Evolutionary conservation across 2,888 invertebrate genomes (phyloP).

Genomic region (Julus scandinavius): DNA sequence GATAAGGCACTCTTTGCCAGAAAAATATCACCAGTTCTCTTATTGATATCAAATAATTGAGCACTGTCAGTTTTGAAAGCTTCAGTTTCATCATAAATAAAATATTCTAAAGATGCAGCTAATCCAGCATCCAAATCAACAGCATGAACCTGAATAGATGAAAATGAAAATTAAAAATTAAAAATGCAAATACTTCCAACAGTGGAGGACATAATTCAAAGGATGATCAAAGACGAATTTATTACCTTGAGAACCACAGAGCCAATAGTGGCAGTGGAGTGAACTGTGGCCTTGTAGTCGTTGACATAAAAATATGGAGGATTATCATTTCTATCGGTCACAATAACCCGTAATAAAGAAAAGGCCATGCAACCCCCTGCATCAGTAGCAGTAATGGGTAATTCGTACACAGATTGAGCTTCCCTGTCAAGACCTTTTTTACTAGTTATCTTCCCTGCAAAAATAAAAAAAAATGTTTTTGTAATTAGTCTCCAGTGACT

Average conservation of each 20-base stretch:
- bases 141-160: constrained; percentile 72
- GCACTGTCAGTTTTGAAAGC: constrained; percentile 70
- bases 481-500: no score
- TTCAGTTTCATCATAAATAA: constrained; percentile 76
- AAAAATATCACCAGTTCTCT: constrained; percentile 78
- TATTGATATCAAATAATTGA: constrained; percentile 80
- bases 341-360: constrained; percentile 77
- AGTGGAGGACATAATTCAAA: no score
- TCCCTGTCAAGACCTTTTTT: constrained; percentile 65
- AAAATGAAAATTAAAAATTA: background rate
- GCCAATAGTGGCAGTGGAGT: constrained; percentile 65
- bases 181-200: background rate
- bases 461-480: no score
- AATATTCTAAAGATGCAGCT: constrained; percentile 78
- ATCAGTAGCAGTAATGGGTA: constrained; percentile 66
- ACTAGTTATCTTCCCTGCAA: constrained; percentile 64
- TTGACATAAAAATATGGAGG: constrained; percentile 80
- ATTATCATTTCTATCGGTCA: constrained; percentile 89
- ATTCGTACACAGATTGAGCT: constrained; percentile 62
- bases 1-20: constrained; percentile 65
- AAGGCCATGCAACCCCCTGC: constrained; percentile 65
- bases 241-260: constrained; percentile 63
- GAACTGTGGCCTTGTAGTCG: constrained; percentile 64
- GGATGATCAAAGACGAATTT: background rate
- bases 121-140: constrained; percentile 81